phyloP scores from a whole-genome alignment of 2,888 invertebrate species.

The Drosophila villosipedis region DNA sequence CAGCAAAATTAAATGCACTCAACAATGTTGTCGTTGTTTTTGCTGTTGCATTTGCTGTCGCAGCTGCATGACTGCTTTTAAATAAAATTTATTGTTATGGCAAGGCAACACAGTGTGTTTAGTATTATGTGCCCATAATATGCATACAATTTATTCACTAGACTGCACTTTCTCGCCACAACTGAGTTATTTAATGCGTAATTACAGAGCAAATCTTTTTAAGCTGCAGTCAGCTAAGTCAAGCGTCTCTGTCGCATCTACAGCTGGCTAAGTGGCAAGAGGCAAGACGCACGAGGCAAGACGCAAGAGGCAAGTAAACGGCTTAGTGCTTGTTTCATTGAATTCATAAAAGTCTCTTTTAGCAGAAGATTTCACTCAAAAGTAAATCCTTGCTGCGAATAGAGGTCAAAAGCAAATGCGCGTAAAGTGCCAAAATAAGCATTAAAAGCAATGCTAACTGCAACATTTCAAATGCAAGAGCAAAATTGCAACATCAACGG shows the following conservation, averaged over 20 bases:
- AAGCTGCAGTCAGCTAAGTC: conserved; percentile 24
- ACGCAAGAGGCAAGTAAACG: conserved; percentile 38
- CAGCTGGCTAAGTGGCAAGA: conserved; percentile 18
- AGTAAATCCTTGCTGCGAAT: conserved; percentile 29
- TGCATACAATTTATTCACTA: conserved; percentile 62
- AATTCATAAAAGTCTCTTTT: conserved; percentile 60
- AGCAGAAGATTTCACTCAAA: conserved; percentile 40
- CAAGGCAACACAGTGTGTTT: conserved; percentile 71
- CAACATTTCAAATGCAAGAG: conserved; percentile 14
- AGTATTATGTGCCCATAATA: conserved; percentile 69
- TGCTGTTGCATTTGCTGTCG: conserved; percentile 32
- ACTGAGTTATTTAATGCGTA: conserved; percentile 73
- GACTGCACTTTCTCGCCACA: conserved; percentile 36
- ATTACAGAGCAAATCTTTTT: conserved; percentile 67
- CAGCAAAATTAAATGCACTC: conserved; percentile 74
- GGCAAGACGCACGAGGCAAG: conserved; percentile 14
- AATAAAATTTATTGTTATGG: conserved; percentile 71
- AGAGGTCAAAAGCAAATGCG: conserved; percentile 23
- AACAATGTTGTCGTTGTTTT: conserved; percentile 47
- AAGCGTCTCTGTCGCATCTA: not conserved
- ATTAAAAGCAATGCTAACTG: conserved; percentile 54
- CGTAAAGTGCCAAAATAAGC: conserved; percentile 26
- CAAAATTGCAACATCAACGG: conserved; percentile 11
- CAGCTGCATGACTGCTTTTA: conserved; percentile 47
- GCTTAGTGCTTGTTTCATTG: conserved; percentile 72